Conservation (phyloP, 2,797 vertebrate species). For the Scolopax rusticola region DNA sequence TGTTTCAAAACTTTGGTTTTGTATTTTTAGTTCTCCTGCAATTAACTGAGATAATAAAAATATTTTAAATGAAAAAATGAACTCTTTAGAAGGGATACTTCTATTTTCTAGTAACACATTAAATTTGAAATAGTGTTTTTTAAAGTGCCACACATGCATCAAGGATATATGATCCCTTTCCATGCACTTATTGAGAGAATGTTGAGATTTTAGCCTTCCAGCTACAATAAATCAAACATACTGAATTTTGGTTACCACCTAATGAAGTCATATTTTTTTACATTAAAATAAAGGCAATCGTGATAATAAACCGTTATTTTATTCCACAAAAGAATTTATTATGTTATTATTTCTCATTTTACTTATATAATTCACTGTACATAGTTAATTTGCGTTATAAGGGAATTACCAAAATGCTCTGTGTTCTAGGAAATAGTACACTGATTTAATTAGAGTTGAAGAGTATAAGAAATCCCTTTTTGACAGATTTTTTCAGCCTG, state of each 20-base stretch:
- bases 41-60: slow-evolving; percentile 56
- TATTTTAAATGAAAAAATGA: slow-evolving; percentile 23
- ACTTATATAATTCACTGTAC: not conserved
- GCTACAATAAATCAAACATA: slow-evolving; percentile 28
- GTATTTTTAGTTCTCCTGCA: slow-evolving; percentile 35
- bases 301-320: not conserved
- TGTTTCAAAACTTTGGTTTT: slow-evolving; percentile 43
- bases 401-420: not conserved
- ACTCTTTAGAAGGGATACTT: slow-evolving; percentile 26
- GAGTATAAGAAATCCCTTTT: not conserved
- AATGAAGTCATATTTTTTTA: not conserved
- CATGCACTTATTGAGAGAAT: slow-evolving; percentile 4
- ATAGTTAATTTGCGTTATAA: not conserved
- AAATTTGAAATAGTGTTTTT: slow-evolving; percentile 25
- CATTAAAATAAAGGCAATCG: not conserved
- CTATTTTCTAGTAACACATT: slow-evolving; percentile 52
- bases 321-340: not conserved
- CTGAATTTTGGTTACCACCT: not conserved
- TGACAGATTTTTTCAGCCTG: not conserved
- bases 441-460: not conserved
- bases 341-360: not conserved
- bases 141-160: not conserved
- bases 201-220: not conserved
- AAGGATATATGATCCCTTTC: slow-evolving; percentile 29
- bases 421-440: not conserved